Evolutionary conservation across 2,797 vertebrate species (phyloP), one percentile per base, ranked within the genome.

Genomic region (Chromobotia macracanthus): DNA sequence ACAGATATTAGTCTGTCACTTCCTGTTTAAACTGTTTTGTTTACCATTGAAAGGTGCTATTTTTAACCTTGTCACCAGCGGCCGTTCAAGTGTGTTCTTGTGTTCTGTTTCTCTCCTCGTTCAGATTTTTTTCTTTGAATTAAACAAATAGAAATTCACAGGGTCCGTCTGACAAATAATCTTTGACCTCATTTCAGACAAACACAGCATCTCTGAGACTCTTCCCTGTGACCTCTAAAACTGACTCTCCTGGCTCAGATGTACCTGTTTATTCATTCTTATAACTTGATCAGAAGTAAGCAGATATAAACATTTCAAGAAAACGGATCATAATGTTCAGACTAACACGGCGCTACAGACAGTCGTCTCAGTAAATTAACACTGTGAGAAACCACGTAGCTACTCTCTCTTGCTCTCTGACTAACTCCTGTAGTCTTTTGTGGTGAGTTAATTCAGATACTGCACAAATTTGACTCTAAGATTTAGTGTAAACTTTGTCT

Each of bases 21-120:
- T 98, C 95, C 96, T 96, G 95, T 95, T 93, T 93, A 92, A 95
- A 90, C 91, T 90, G 89, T 91, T 92, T 94, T 95, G 95, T 95
- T 94, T 94, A 95, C 94, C 91, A 92, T 91, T 90, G 82, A 93
- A 79, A 91, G 89, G 87, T 89, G 87, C 92, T 95, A 91, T 95
- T 95, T 96, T 95, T 95, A 95, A 92, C 89, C 88, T 75, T 86
- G 90, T 86, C 89, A 83, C 86, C 91, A 91, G 86, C 81, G 89
- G 85, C 66, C 86, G 28, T 84, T 88, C 87, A 58, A 25, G 68
- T 41, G 46, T 19, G 25, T 74, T 41, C 56, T 78, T 35, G 85
- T 84, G 88, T 86, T 87, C 83, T 55, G 13, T 44, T 64, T 44
- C 31, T 53, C 19, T 50, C 25, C 38, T 53, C 13, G 56, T 70